A percentile compares a stretch with the other conserved stretches of the same genome.
These are phyloP conservation scores for Mimas tiliae DNA, from an alignment of 2,888 invertebrate genomes.

Conservation along the genomic window DNA sequence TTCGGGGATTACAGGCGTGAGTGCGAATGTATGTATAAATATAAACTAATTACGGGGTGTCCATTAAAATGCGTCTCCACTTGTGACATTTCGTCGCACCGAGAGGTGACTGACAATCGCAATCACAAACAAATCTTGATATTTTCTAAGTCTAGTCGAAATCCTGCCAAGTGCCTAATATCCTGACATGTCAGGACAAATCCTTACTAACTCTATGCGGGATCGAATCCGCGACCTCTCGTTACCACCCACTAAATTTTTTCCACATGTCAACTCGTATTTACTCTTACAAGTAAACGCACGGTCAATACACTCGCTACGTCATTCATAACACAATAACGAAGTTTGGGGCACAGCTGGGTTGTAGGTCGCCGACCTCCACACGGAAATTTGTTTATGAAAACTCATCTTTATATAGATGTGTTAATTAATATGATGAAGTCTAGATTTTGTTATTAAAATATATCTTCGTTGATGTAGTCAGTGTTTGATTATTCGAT, in stretches of 20 bases:
- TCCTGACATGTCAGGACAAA: too few species aligned
- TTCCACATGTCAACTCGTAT: constrained; percentile 6
- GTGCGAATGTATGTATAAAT: too few species aligned
- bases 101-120: too few species aligned
- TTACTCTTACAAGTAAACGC: constrained; percentile 18
- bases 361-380: constrained; percentile 36
- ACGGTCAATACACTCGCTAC: constrained; percentile 30
- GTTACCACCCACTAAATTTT: background rate
- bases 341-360: constrained; percentile 34
- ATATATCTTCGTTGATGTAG: background rate
- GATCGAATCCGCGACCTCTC: background rate
- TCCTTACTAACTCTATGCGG: too few species aligned
- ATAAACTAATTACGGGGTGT: too few species aligned
- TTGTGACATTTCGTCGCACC: too few species aligned
- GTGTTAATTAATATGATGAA: constrained; percentile 4
- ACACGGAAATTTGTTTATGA: constrained; percentile 40
- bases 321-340: constrained; percentile 33
- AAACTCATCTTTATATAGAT: constrained; percentile 31
- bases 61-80: too few species aligned
- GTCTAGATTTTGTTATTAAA: background rate
- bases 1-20: too few species aligned
- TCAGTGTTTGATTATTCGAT: background rate
- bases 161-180: too few species aligned
- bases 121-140: too few species aligned
- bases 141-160: too few species aligned